phyloP scores from a whole-genome alignment of 1,140 invertebrate genomes.

The Himalopsyche phryganea region DNA sequence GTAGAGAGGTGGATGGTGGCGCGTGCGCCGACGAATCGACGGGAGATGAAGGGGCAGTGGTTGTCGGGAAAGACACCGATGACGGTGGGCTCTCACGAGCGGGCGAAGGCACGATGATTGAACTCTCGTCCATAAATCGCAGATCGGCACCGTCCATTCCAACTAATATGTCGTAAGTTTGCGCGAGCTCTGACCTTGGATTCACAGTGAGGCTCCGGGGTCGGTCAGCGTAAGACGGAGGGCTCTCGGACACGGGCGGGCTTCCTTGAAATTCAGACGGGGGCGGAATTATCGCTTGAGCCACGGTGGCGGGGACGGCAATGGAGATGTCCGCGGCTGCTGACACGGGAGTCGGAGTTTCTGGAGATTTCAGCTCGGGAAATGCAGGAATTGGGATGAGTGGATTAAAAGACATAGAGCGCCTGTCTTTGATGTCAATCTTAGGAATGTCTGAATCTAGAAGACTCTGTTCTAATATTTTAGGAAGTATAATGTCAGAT shows the following conservation, averaged over 20 bases:
- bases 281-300: slow-evolving; percentile 68
- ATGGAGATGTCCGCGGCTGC: slow-evolving; percentile 42
- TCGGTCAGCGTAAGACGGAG: slow-evolving; percentile 55
- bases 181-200: slow-evolving; percentile 50
- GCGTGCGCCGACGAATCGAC: slow-evolving; percentile 39
- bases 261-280: slow-evolving; percentile 68
- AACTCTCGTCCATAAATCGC: slow-evolving; percentile 87
- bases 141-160: slow-evolving; percentile 78
- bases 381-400: slow-evolving; percentile 17
- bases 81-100: slow-evolving; percentile 70
- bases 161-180: slow-evolving; percentile 71
- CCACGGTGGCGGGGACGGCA: slow-evolving; percentile 52
- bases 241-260: slow-evolving; percentile 61
- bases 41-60: slow-evolving; percentile 58
- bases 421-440: slow-evolving; percentile 22
- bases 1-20: slow-evolving; percentile 43
- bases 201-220: slow-evolving; percentile 56
- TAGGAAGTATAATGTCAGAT: slow-evolving; percentile 55
- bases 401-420: slow-evolving; percentile 19
- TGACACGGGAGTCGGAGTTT: slow-evolving; percentile 45
- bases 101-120: slow-evolving; percentile 73
- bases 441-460: slow-evolving; percentile 58
- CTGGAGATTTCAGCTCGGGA: slow-evolving; percentile 38
- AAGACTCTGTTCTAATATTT: slow-evolving; percentile 64
- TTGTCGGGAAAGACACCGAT: slow-evolving; percentile 56